Evolutionary conservation across 2,113 vertebrate genomes (phyloP).

Genomic region (Muntiacus reevesi): DNA sequence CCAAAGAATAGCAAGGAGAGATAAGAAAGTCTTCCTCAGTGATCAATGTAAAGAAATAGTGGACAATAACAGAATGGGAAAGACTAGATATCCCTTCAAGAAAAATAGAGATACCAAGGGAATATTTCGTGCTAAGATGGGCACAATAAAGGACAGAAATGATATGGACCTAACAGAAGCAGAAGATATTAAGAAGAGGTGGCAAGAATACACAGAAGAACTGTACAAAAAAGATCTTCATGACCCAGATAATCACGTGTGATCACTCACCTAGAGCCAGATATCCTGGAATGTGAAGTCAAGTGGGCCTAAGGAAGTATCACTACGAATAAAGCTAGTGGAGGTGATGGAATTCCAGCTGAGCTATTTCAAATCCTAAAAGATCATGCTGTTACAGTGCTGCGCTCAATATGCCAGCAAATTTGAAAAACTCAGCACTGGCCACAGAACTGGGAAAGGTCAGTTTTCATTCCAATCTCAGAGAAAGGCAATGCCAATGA

Average conservation of each 20-base stretch:
- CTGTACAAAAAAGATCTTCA: not conserved
- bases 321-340: not conserved
- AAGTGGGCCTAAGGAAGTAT: not conserved
- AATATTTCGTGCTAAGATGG: not conserved
- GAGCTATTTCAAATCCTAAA: not conserved
- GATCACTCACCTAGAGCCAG: not conserved
- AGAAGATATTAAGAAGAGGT: not conserved
- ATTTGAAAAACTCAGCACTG: not conserved
- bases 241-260: not conserved
- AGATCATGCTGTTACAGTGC: not conserved
- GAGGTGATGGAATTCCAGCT: not conserved
- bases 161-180: not conserved
- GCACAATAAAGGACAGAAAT: not conserved
- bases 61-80: not conserved
- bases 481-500: not conserved
- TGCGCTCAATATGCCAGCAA: not conserved
- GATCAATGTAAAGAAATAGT: not conserved
- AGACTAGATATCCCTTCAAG: not conserved
- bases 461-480: not conserved
- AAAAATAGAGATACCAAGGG: not conserved
- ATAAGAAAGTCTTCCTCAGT: not conserved
- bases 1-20: not conserved
- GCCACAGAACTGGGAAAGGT: not conserved
- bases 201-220: not conserved
- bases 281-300: not conserved